Base-by-base conservation (phyloP, 2,113 vertebrate genomes). In the Carassius gibelio region DNA sequence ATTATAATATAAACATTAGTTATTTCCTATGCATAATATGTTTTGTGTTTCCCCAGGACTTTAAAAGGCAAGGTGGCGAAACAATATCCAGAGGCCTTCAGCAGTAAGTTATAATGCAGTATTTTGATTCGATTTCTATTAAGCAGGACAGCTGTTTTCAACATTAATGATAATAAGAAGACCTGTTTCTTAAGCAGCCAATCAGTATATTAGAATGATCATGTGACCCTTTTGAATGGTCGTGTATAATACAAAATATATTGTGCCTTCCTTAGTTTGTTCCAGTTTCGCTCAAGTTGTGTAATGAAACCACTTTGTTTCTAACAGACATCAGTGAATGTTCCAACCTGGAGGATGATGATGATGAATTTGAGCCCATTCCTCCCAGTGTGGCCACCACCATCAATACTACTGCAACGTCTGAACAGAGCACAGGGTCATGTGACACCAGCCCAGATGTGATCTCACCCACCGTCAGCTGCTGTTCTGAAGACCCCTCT, bases 61-160 rank as follows among this genome's bases (percentile, higher is more conserved):
- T 94, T 99, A 77, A 99, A 98, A 88, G 96, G 97, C 84, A 99
- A 99, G 90, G 91, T 99, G 87, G 93, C 96, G 2, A 97, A 98
- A 91, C 98, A 99, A 91, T 97, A 98, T 89, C 98, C 98, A 0
- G 97, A 98, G 78, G 97, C 97, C 64, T 99, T 99, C 90, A 98
- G 94, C 93, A 96, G 98, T 99, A 92, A 98, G 98, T 97, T 88
- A 11, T 55, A n/a, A 19, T 15, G 15, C 19, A 8, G 3, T 45
- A 45, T 66, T 64, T 71, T 81, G 11, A 23, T 42, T 42, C 38
- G 7, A 42, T 42, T 42, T 42, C 30, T 30, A 45, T 45, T 45
- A 45, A 45, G 42, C 42, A 45, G 42, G 9, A 48, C 45, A 48
- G 3, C 45, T 48, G 9, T 11, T 48, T 48, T 48, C 23, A 30